Conservation (phyloP, 2,113 vertebrate species). For the Morone saxatilis region DNA sequence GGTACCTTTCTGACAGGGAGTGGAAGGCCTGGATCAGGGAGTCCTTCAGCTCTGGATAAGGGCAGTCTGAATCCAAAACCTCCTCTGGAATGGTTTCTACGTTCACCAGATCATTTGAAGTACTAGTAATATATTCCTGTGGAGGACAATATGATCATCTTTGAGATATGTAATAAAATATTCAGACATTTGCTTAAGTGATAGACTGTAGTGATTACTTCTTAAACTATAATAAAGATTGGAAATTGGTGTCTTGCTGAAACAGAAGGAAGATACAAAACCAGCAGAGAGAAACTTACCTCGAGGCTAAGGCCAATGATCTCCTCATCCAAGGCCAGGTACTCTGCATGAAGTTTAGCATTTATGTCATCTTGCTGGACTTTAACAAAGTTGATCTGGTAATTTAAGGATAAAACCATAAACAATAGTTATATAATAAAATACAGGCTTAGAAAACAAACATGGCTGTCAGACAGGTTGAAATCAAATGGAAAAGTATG, state of each 20-base stretch:
- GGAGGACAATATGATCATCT: background rate
- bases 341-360: constrained; percentile 85
- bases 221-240: background rate
- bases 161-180: constrained; percentile 1
- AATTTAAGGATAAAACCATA: constrained; percentile 28
- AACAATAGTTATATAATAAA: background rate
- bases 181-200: background rate
- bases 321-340: constrained; percentile 82
- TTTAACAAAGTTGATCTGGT: constrained; percentile 89
- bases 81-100: constrained; percentile 82
- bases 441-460: constrained; percentile 19
- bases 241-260: constrained; percentile 1
- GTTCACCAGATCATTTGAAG: constrained; percentile 68
- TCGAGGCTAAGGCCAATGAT: constrained; percentile 79
- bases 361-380: constrained; percentile 84
- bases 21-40: constrained; percentile 86
- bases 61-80: constrained; percentile 87
- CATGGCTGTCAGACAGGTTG: background rate
- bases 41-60: constrained; percentile 87
- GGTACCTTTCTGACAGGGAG: constrained; percentile 84
- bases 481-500: background rate
- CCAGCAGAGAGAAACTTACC: constrained; percentile 77
- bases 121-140: constrained; percentile 69
- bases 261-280: background rate
- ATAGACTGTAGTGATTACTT: constrained; percentile 1